Evolutionary conservation across 2,888 invertebrate species (phyloP).

Genomic region (Agrenia bidenticulata): DNA sequence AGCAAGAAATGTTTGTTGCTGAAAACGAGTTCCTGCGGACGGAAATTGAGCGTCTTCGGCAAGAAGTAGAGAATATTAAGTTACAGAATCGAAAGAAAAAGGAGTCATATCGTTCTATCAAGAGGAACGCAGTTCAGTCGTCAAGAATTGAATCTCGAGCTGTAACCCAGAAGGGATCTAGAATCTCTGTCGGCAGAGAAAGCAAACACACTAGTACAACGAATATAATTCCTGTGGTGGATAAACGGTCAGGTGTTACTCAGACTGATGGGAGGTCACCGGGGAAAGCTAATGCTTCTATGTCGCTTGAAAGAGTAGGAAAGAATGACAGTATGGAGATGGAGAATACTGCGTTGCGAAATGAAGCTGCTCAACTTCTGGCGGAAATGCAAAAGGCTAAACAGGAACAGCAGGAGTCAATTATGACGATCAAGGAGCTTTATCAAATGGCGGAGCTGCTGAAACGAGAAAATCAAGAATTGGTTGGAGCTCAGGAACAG

Average conservation of each 20-base stretch:
- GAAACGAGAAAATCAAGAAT: slow-evolving; percentile 31
- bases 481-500: slow-evolving; percentile 32
- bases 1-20: neutral
- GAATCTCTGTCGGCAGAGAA: neutral
- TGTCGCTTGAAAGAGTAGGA: slow-evolving; percentile 8
- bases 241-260: neutral
- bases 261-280: slow-evolving; percentile 1
- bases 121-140: neutral
- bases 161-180: neutral
- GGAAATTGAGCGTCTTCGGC: neutral
- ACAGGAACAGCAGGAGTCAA: slow-evolving; percentile 34
- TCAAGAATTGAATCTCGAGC: neutral
- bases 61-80: neutral
- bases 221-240: neutral
- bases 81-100: neutral
- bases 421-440: slow-evolving; percentile 39
- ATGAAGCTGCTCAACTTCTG: slow-evolving; percentile 23
- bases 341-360: slow-evolving; percentile 34
- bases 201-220: slow-evolving; percentile 5
- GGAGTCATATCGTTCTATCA: neutral
- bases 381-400: slow-evolving; percentile 36
- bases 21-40: neutral
- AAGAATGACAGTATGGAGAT: slow-evolving; percentile 22
- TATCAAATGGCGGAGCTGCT: slow-evolving; percentile 39
- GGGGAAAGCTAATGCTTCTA: neutral